phyloP scores from a whole-genome alignment of 2,888 invertebrate genomes.

The Clanis bilineata region DNA sequence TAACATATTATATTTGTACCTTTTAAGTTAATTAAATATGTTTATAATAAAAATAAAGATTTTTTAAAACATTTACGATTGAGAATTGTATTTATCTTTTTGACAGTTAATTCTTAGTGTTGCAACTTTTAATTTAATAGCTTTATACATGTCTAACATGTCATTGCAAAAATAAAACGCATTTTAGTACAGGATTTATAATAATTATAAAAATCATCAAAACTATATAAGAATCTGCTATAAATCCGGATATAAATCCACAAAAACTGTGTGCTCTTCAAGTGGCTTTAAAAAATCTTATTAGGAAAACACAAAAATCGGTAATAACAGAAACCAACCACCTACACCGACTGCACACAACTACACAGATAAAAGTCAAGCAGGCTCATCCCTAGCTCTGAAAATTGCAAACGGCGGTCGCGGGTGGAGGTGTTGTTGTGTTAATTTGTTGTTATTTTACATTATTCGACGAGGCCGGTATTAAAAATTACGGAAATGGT shows the following conservation, averaged over 20 bases:
- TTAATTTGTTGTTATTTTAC: constrained; percentile 54
- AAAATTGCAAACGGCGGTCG: constrained; percentile 60
- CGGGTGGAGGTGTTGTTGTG: constrained; percentile 72
- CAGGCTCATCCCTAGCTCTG: constrained; percentile 39
- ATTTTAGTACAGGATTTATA: too few relatives aligned
- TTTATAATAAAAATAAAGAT: constrained; percentile 26
- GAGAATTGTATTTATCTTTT: constrained; percentile 48
- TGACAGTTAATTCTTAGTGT: constrained; percentile 27
- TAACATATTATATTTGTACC: constrained; percentile 25
- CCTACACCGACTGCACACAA: not conserved
- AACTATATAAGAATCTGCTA: too few relatives aligned
- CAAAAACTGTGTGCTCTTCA: too few relatives aligned
- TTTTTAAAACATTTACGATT: constrained; percentile 49
- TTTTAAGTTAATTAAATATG: constrained; percentile 23
- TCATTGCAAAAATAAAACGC: too few relatives aligned
- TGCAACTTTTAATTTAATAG: not conserved
- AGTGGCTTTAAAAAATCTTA: too few relatives aligned
- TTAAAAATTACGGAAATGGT: constrained; percentile 56
- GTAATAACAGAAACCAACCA: too few relatives aligned
- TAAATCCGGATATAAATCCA: too few relatives aligned
- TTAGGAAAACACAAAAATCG: too few relatives aligned
- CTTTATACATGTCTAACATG: too few relatives aligned
- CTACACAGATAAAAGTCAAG: not conserved
- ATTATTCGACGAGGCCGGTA: constrained; percentile 47
- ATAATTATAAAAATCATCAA: too few relatives aligned